phyloP scores from a whole-genome alignment of 1,140 invertebrate species.

The Panagrolaimus sp. region DNA sequence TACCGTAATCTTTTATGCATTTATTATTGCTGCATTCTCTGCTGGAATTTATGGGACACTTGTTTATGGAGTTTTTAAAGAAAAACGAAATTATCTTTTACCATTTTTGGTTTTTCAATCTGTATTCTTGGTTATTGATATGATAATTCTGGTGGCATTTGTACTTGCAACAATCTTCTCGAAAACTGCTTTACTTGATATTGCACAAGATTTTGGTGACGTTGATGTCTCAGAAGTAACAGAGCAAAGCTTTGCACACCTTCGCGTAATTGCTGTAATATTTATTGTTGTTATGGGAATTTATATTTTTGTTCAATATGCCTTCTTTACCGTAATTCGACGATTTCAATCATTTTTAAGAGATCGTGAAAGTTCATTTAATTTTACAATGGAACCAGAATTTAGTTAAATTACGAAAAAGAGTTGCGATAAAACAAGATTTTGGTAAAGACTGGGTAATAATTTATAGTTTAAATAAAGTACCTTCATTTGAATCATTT shows the following conservation, averaged over 20 bases:
- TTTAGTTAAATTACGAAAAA: conserved; percentile 25
- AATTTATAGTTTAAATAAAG: too few relatives aligned
- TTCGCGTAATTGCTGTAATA: conserved; percentile 36
- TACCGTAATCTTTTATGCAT: background rate
- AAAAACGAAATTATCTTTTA: conserved; percentile 50
- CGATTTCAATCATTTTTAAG: conserved; percentile 48
- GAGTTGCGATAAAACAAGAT: too few relatives aligned
- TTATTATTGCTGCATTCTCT: background rate
- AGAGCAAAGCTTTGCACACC: conserved; percentile 18
- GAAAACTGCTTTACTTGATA: conserved; percentile 35
- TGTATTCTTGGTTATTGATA: conserved; percentile 27
- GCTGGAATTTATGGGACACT: conserved; percentile 50
- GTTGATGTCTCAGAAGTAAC: background rate
- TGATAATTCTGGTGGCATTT: conserved; percentile 42
- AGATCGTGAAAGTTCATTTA: conserved; percentile 53
- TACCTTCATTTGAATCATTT: too few relatives aligned
- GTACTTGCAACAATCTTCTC: conserved; percentile 33
- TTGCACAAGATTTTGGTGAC: conserved; percentile 1
- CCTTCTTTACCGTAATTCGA: conserved; percentile 52
- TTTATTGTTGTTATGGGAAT: conserved; percentile 33
- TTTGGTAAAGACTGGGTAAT: too few relatives aligned
- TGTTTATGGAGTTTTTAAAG: conserved; percentile 53
- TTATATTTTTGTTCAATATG: conserved; percentile 33
- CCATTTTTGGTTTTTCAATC: conserved; percentile 56
- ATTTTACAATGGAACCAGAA: conserved; percentile 48